Evolutionary conservation across 2,797 vertebrate genomes (phyloP).

Genomic region (Peromyscus attwateri): DNA sequence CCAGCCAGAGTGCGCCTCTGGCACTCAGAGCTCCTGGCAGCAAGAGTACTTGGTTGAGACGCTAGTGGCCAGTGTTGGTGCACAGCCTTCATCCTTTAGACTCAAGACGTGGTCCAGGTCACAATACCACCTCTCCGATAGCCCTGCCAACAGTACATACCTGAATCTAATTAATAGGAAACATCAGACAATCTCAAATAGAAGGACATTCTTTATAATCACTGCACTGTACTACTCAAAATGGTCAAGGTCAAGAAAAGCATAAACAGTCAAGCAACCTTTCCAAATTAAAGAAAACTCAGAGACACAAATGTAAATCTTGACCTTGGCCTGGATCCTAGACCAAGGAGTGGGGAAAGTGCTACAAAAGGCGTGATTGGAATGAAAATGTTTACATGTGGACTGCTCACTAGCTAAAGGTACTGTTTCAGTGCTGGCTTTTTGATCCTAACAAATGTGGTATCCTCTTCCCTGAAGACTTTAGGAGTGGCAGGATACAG

Average conservation of each 20-base stretch:
- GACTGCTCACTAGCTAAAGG: not conserved
- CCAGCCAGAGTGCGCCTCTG: not conserved
- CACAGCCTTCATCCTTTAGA: not conserved
- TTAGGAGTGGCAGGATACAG: not conserved
- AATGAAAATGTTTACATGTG: not conserved
- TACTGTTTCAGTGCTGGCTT: not conserved
- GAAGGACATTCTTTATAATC: conserved; percentile 18
- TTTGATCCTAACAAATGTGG: conserved; percentile 24
- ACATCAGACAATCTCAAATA: conserved; percentile 14
- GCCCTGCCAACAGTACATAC: not conserved
- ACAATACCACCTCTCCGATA: not conserved
- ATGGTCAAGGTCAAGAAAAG: conserved; percentile 56
- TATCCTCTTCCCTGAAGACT: not conserved
- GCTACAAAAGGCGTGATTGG: not conserved
- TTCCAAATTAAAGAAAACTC: not conserved
- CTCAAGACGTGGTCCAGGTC: not conserved
- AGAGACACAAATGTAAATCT: not conserved
- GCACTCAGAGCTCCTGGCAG: not conserved
- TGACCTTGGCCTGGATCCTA: not conserved
- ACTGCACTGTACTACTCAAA: not conserved
- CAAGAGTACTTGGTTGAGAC: not conserved
- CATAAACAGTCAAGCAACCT: not conserved
- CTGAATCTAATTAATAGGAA: conserved; percentile 39
- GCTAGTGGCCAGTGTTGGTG: fast-evolving
- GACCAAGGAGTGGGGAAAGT: not conserved